These are phyloP conservation scores for Trogon melanurus DNA, from an alignment of 2,113 vertebrate genomes.

Conservation along the genomic window DNA sequence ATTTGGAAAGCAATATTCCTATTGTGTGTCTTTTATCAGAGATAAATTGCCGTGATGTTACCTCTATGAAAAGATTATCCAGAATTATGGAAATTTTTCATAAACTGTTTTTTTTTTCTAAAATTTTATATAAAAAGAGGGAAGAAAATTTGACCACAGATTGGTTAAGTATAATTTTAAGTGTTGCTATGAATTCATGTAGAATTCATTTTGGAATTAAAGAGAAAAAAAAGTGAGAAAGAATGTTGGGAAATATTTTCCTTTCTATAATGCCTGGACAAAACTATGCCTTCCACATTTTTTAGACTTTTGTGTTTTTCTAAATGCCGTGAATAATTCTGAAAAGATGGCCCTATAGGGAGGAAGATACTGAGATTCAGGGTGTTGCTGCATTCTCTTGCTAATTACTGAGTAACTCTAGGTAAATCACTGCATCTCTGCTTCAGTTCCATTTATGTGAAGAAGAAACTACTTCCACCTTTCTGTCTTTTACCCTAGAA, in stretches of 20 bases:
- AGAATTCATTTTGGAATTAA: background rate
- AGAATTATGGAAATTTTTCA: background rate
- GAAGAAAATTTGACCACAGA: background rate
- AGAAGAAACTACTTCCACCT: background rate
- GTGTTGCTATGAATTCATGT: background rate
- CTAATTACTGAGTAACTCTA: background rate
- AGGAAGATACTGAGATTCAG: background rate
- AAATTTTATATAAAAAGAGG: background rate
- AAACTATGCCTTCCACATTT: background rate
- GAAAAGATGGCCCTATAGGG: rapidly evolving
- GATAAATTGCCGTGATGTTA: background rate
- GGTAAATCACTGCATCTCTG: background rate
- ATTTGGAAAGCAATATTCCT: background rate
- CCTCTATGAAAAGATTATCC: background rate
- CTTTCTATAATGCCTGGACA: background rate
- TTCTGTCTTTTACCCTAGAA: rapidly evolving
- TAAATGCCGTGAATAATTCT: background rate
- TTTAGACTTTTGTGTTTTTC: background rate
- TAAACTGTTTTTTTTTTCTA: background rate
- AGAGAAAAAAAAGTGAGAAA: background rate
- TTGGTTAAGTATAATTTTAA: background rate
- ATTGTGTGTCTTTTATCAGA: background rate
- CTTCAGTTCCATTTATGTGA: background rate
- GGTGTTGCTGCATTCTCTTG: background rate
- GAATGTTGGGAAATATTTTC: background rate